Conservation (phyloP, 2,113 vertebrate genomes). For the Piprites chloris region DNA sequence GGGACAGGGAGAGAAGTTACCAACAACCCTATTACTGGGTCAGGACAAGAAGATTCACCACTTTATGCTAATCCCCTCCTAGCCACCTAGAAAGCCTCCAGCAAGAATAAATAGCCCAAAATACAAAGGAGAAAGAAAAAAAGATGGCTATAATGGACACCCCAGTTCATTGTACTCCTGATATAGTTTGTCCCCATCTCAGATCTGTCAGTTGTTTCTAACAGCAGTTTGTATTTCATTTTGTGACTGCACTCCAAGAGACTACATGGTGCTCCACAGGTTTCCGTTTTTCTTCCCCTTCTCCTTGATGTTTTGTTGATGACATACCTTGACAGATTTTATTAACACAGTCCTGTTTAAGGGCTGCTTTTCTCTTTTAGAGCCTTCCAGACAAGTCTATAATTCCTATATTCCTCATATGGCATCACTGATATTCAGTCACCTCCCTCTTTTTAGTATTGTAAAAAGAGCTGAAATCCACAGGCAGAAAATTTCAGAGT, state of each 20-base stretch:
- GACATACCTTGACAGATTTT: background rate
- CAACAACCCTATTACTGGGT: background rate
- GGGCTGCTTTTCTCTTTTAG: background rate
- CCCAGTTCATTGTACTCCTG: background rate
- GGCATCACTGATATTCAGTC: background rate
- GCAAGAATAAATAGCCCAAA: background rate
- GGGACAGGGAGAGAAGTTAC: background rate
- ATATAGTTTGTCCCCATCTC: background rate
- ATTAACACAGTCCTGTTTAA: background rate
- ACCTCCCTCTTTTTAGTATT: background rate
- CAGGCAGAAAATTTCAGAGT: background rate
- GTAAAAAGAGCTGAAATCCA: background rate
- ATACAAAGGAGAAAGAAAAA: background rate
- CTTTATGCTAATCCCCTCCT: background rate
- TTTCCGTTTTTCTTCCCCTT: background rate
- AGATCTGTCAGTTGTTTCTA: background rate
- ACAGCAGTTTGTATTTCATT: background rate
- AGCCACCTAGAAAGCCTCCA: background rate
- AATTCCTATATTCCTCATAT: background rate
- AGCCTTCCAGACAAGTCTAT: background rate
- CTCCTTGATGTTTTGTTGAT: background rate
- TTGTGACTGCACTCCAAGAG: background rate
- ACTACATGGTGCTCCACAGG: background rate
- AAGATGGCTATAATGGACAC: background rate
- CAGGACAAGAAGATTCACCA: background rate